Conservation (phyloP, 2,113 vertebrate species). For the Crotophaga sulcirostris region DNA sequence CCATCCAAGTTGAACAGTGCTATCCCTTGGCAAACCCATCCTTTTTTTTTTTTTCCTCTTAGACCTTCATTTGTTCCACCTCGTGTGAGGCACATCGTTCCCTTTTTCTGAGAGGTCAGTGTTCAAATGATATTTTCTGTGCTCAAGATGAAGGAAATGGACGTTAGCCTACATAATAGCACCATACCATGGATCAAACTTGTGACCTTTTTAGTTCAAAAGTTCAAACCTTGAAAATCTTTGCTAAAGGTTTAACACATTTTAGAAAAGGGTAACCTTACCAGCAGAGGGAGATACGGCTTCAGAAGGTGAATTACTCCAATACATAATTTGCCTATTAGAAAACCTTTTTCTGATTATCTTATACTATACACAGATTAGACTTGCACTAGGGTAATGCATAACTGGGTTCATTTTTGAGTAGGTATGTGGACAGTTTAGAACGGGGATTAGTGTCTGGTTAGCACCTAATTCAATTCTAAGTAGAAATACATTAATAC, state of each 20-base stretch:
- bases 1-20: not conserved
- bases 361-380: not conserved
- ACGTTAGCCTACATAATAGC: not conserved
- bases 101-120: not conserved
- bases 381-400: not conserved
- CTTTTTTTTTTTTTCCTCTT: not conserved
- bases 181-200: not conserved
- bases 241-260: not conserved
- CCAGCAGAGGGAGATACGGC: constrained; percentile 6
- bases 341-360: not conserved
- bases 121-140: not conserved
- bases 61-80: not conserved
- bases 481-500: not conserved
- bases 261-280: not conserved
- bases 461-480: not conserved
- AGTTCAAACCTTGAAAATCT: not conserved
- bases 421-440: not conserved
- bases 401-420: not conserved
- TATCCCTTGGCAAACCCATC: not conserved
- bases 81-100: not conserved
- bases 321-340: not conserved
- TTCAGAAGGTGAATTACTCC: not conserved
- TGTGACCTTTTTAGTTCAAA: not conserved
- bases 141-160: not conserved
- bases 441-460: not conserved